A percentile compares a stretch with the other conserved stretches of the same genome.
phyloP scores from a whole-genome alignment of 2,113 vertebrate genomes.

The Percopsis transmontana region DNA sequence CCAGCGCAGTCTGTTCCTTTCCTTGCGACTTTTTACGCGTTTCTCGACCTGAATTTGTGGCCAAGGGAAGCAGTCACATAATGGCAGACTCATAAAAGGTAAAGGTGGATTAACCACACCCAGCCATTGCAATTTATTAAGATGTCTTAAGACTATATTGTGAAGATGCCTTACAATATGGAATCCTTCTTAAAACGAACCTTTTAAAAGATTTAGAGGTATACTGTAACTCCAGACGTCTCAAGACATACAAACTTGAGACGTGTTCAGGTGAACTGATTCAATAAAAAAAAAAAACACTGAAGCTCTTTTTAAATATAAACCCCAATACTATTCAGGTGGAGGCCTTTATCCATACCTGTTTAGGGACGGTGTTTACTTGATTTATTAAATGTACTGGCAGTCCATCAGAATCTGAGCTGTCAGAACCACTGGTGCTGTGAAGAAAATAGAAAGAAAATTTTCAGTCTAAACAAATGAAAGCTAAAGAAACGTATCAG shows the following conservation, averaged over 20 bases:
- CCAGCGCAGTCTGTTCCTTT: constrained; percentile 67
- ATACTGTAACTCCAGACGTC: too few relatives aligned
- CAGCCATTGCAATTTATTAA: too few relatives aligned
- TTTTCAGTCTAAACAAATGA: not conserved
- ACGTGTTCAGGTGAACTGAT: too few relatives aligned
- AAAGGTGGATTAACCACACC: too few relatives aligned
- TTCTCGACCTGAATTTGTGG: constrained; percentile 54
- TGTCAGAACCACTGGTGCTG: constrained; percentile 90
- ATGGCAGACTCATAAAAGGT: too few relatives aligned
- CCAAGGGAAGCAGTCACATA: not conserved
- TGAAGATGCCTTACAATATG: too few relatives aligned
- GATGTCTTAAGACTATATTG: too few relatives aligned
- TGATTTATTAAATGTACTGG: constrained; percentile 71
- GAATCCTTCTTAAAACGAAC: too few relatives aligned
- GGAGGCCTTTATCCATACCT: constrained; percentile 39
- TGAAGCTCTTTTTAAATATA: too few relatives aligned
- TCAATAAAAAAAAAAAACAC: not conserved
- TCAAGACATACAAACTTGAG: not conserved
- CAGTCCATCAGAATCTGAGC: constrained; percentile 83
- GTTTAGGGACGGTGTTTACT: constrained; percentile 36
- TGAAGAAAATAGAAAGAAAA: constrained; percentile 23
- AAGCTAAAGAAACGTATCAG: not conserved
- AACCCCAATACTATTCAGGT: not conserved
- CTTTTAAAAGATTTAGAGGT: too few relatives aligned
- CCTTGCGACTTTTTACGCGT: constrained; percentile 73